Conservation (phyloP, 2,888 invertebrate genomes). For the Watsonalla binaria region DNA sequence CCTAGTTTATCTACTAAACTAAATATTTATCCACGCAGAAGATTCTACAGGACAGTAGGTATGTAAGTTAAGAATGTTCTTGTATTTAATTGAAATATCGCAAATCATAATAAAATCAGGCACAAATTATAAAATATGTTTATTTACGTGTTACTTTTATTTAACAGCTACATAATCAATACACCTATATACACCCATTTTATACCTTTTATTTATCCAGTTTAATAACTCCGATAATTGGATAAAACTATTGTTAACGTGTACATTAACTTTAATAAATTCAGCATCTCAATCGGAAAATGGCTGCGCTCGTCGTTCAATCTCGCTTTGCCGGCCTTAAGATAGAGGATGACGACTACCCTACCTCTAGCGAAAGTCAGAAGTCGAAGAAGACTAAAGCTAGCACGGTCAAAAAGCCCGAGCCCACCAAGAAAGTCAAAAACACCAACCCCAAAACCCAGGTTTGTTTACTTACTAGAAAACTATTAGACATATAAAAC, state of each 20-base stretch:
- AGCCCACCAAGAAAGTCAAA: slow-evolving; percentile 55
- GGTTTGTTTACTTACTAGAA: slow-evolving; percentile 19
- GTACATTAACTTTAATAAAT: background rate
- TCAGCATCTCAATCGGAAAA: slow-evolving; percentile 32
- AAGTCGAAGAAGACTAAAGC: slow-evolving; percentile 64
- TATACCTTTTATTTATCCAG: too few relatives aligned
- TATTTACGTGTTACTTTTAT: too few relatives aligned
- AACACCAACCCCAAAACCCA: slow-evolving; percentile 44
- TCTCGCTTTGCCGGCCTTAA: slow-evolving; percentile 87
- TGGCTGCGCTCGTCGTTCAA: slow-evolving; percentile 83
- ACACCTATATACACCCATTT: too few relatives aligned
- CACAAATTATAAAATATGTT: too few relatives aligned
- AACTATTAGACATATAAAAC: background rate
- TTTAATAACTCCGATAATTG: too few relatives aligned
- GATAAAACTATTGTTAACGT: background rate
- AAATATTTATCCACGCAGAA: slow-evolving; percentile 1
- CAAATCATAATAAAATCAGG: too few relatives aligned
- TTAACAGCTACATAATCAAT: too few relatives aligned
- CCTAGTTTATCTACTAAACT: slow-evolving; percentile 11
- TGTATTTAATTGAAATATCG: too few relatives aligned
- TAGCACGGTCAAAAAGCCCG: slow-evolving; percentile 46
- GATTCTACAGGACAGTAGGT: slow-evolving; percentile 3
- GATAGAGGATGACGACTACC: slow-evolving; percentile 84
- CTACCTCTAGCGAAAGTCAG: slow-evolving; percentile 43
- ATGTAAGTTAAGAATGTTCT: background rate